Conservation (phyloP, 2,113 vertebrate species). For the Copsychus sechellarum region DNA sequence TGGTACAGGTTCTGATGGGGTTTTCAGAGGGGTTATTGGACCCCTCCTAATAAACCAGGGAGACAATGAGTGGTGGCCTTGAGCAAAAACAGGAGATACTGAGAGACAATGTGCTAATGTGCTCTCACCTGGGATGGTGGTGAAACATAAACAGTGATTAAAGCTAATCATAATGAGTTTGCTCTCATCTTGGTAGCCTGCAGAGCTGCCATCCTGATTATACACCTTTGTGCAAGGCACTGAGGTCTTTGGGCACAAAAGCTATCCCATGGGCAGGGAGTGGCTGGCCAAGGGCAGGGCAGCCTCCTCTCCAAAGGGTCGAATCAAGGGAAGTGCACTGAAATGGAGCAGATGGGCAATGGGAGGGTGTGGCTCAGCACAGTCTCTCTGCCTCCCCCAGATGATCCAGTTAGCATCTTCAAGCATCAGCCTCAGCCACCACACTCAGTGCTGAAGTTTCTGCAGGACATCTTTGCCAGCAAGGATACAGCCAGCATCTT, state of each 20-base stretch:
- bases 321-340: not conserved
- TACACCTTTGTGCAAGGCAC: not conserved
- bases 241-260: not conserved
- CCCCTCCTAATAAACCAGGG: not conserved
- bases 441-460: constrained; percentile 92
- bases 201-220: not conserved
- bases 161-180: not conserved
- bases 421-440: constrained; percentile 89
- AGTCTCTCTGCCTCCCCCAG: constrained; percentile 59
- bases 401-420: constrained; percentile 94
- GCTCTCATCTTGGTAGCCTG: not conserved
- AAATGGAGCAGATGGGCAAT: accelerated
- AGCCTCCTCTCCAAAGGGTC: not conserved
- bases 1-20: not conserved
- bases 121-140: not conserved
- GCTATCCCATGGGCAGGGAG: not conserved
- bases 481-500: constrained; percentile 87
- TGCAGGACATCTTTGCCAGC: constrained; percentile 92
- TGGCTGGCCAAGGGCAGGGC: not conserved
- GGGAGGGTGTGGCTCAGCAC: not conserved
- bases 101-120: not conserved
- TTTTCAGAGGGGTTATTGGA: not conserved
- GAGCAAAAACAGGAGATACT: not conserved
- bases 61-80: not conserved
- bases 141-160: constrained; percentile 35